Conservation (phyloP, 1,140 invertebrate species). For the Eriosoma lanigerum region DNA sequence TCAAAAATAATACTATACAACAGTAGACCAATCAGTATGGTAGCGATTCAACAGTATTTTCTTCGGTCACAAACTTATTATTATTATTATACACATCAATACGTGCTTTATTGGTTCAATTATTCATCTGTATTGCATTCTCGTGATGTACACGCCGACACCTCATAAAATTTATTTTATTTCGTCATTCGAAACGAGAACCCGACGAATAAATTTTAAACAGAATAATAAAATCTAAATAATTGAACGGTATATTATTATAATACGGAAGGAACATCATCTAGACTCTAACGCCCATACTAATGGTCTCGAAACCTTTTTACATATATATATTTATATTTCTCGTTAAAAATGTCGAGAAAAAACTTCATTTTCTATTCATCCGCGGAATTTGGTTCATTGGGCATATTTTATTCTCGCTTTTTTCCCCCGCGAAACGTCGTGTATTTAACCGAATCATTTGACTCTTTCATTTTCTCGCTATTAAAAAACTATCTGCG, state of each 20-base stretch:
- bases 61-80: conserved; percentile 1
- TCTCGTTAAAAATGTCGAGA: conserved; percentile 33
- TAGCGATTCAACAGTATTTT: neutral
- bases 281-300: conserved; percentile 3
- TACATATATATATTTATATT: conserved; percentile 35
- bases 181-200: conserved; percentile 21
- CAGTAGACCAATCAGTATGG: conserved; percentile 9
- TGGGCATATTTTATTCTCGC: conserved; percentile 12
- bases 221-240: conserved; percentile 26
- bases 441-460: neutral
- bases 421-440: neutral
- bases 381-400: conserved; percentile 13
- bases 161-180: conserved; percentile 6
- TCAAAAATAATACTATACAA: neutral
- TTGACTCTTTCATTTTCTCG: neutral
- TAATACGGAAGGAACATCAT: neutral
- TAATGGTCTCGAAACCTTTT: conserved; percentile 8
- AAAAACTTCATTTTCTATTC: neutral
- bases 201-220: conserved; percentile 16
- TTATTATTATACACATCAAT: conserved; percentile 15
- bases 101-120: conserved; percentile 34
- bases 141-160: neutral
- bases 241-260: conserved; percentile 4
- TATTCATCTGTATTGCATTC: conserved; percentile 27
- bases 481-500: neutral